Evolutionary conservation across 2,113 vertebrate species (phyloP), one percentile per base, ranked within the genome.

Genomic region (Myxocyprinus asiaticus): DNA sequence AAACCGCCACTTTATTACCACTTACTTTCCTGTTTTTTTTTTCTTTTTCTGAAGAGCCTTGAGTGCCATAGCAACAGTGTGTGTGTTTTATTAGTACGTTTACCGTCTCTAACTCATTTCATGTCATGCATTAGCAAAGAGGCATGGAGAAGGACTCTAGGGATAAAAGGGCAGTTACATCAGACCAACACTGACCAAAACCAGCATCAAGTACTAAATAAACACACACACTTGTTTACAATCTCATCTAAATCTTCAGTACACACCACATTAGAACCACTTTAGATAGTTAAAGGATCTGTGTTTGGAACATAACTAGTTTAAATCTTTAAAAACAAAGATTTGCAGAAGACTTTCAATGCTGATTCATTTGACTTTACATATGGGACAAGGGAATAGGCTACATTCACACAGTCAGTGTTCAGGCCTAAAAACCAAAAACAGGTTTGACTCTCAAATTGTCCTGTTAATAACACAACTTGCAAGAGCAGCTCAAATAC

Each of bases 111-210:
- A 58, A 63, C 33, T 74, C 71, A 74, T 63, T 74, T 74, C 58
- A 63, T 15, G 15, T 74, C 71, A 74, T 33, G 45, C 58, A 74
- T 74, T 63, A 74, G 71, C 58, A 50, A 74, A 74, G 58, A 62
- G 58, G 45, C 58, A 74, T 48, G 44, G 15, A 74, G 58, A 74
- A 63, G 71, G 58, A 33, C 71, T 74, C 45, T 58, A 63, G 58
- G 71, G 71, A 74, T 63, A 33, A 62, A 74, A 74, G 71, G 71
- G n/a, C 58, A 74, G 71, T 62, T 74, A 74, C 71, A 50, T 74
- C 56, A 74, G 71, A 17, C 45, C 45, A 56, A 74, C 43, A 74
- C 71, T 33, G 58, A 62, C 44, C 58, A 8, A 74, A 74, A 48
- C 45, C 15, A 33, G 22, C 22, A 33, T 33, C 22, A 33, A 33